Evolutionary conservation across 2,888 invertebrate species (phyloP).

Genomic region (Lissocephala sabroskyi): DNA sequence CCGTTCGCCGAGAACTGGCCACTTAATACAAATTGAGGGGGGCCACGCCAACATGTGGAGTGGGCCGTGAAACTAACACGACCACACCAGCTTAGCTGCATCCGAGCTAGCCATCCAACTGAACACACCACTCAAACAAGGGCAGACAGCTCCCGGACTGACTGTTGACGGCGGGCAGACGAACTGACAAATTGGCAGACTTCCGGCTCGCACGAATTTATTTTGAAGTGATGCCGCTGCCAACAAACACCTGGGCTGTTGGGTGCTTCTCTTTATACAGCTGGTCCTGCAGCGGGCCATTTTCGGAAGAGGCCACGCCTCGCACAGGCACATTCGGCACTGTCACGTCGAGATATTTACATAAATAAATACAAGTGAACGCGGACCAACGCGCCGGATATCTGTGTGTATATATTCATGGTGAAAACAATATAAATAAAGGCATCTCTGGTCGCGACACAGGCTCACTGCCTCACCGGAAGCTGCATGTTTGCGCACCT

Average conservation of each 20-base stretch:
- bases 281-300: too few species aligned
- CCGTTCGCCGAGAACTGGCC: slow-evolving; percentile 24
- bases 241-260: too few species aligned
- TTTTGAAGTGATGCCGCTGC: too few species aligned
- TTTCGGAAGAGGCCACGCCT: too few species aligned
- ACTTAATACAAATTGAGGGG: slow-evolving; percentile 59
- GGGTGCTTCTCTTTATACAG: too few species aligned
- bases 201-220: too few species aligned
- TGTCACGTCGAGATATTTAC: slow-evolving; percentile 55
- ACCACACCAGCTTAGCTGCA: slow-evolving; percentile 36
- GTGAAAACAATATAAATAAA: slow-evolving; percentile 27
- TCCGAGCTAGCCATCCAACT: too few species aligned
- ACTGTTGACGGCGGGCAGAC: too few species aligned
- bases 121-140: too few species aligned
- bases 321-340: slow-evolving; percentile 39
- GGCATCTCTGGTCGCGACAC: not conserved
- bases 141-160: too few species aligned
- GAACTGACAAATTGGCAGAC: too few species aligned
- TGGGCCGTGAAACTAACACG: slow-evolving; percentile 52
- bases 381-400: slow-evolving; percentile 12
- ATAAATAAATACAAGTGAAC: slow-evolving; percentile 40
- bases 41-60: slow-evolving; percentile 50
- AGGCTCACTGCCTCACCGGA: too few species aligned
- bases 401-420: slow-evolving; percentile 43
- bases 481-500: slow-evolving; percentile 50